A percentile compares a stretch with the other conserved stretches of the same genome.
Conservation (phyloP, 2,797 vertebrate genomes). For the Labeo calbasu region DNA sequence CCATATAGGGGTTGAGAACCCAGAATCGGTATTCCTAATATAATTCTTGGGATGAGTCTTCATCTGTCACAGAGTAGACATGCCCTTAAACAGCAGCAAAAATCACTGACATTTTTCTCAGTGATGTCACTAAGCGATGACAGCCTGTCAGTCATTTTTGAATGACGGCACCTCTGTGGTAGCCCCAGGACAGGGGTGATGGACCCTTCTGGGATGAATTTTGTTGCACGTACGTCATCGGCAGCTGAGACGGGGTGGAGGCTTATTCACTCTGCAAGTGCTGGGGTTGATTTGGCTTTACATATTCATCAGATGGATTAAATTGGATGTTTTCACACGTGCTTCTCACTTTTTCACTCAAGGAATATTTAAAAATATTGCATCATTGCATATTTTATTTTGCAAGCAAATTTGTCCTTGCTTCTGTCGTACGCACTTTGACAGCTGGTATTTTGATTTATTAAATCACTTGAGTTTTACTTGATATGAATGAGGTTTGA, state of each 20-base stretch:
- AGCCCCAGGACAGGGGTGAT: neutral
- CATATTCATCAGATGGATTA: neutral
- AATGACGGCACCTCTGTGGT: neutral
- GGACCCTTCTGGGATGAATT: neutral
- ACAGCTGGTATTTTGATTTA: neutral
- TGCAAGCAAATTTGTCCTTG: neutral
- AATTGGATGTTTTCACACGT: neutral
- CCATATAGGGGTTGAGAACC: constrained; percentile 18
- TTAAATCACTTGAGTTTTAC: neutral
- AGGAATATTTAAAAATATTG: neutral
- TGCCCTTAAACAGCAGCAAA: constrained; percentile 34
- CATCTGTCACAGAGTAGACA: constrained; percentile 48
- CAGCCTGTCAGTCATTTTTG: constrained; percentile 29
- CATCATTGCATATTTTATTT: neutral
- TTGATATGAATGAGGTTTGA: constrained; percentile 15
- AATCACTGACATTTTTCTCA: constrained; percentile 1
- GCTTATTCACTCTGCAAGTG: neutral
- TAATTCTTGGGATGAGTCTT: constrained; percentile 33
- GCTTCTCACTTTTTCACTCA: neutral
- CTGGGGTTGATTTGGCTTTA: neutral
- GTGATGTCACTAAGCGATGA: neutral
- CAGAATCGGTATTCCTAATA: constrained; percentile 13
- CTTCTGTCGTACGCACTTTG: neutral
- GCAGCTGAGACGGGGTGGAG: neutral
- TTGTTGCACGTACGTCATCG: neutral